A percentile compares a stretch with the other conserved stretches of the same genome.
phyloP scores from a whole-genome alignment of 2,888 invertebrate genomes.

The Neoaliturus tenellus region DNA sequence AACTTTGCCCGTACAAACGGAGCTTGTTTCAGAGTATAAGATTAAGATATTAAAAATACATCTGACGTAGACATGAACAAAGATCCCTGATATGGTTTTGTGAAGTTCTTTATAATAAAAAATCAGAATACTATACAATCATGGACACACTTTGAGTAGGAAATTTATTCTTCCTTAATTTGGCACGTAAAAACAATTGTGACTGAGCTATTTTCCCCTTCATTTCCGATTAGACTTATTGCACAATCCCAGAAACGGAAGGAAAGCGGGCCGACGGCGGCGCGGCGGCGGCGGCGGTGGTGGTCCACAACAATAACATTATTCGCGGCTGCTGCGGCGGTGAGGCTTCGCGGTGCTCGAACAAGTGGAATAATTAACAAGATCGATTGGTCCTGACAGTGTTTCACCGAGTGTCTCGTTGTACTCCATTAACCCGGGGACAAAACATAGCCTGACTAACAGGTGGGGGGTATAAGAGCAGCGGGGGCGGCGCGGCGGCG shows the following conservation, averaged over 20 bases:
- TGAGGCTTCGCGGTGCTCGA: slow-evolving; percentile 32
- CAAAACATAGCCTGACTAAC: slow-evolving; percentile 44
- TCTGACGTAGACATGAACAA: too few relatives aligned
- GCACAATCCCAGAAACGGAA: slow-evolving; percentile 1
- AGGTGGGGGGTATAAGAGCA: slow-evolving; percentile 7
- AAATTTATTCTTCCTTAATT: too few relatives aligned
- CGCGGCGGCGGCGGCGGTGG: not conserved
- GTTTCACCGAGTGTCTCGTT: slow-evolving; percentile 34
- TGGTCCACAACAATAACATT: not conserved
- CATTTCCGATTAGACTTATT: not conserved
- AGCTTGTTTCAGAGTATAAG: too few relatives aligned
- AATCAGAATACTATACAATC: too few relatives aligned
- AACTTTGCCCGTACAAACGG: too few relatives aligned
- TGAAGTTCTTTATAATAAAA: too few relatives aligned
- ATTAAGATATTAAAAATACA: too few relatives aligned
- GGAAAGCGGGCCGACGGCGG: not conserved
- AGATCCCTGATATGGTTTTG: too few relatives aligned
- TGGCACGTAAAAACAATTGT: too few relatives aligned
- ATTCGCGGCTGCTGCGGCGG: not conserved
- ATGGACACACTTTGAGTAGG: too few relatives aligned
- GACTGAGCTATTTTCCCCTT: not conserved
- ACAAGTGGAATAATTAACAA: slow-evolving; percentile 50
- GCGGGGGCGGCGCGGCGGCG: not conserved
- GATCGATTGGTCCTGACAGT: slow-evolving; percentile 41
- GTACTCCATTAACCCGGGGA: slow-evolving; percentile 44